Evolutionary conservation across 2,797 vertebrate species (phyloP).

Genomic region (Tarsius wallacei): DNA sequence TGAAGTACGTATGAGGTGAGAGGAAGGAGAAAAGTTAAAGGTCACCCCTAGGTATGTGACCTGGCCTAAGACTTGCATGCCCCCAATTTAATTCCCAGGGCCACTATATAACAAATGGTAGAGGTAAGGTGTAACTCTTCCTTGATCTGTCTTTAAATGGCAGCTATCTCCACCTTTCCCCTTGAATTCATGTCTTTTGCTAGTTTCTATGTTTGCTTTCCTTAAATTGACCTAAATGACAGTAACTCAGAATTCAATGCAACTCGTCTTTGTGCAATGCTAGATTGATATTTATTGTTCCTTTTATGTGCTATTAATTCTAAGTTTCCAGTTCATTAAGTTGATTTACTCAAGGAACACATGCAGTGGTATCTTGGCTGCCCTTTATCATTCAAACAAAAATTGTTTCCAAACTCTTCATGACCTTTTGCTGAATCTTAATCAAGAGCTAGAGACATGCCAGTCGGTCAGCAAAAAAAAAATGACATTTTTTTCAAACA

Average conservation of each 20-base stretch:
- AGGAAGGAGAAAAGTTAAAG: neutral
- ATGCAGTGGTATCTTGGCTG: neutral
- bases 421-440: neutral
- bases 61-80: neutral
- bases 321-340: neutral
- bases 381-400: neutral
- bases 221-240: neutral
- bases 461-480: neutral
- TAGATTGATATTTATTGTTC: neutral
- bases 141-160: neutral
- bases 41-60: neutral
- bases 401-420: neutral
- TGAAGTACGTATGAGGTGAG: neutral
- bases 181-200: neutral
- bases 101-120: neutral
- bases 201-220: neutral
- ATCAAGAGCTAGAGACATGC: neutral
- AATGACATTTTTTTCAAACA: no score
- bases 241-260: neutral
- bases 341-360: neutral
- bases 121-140: neutral
- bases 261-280: neutral
- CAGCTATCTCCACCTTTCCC: neutral
- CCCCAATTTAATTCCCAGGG: neutral
- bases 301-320: neutral